Conservation (phyloP, 2,113 vertebrate genomes). For the Haemorhous mexicanus region DNA sequence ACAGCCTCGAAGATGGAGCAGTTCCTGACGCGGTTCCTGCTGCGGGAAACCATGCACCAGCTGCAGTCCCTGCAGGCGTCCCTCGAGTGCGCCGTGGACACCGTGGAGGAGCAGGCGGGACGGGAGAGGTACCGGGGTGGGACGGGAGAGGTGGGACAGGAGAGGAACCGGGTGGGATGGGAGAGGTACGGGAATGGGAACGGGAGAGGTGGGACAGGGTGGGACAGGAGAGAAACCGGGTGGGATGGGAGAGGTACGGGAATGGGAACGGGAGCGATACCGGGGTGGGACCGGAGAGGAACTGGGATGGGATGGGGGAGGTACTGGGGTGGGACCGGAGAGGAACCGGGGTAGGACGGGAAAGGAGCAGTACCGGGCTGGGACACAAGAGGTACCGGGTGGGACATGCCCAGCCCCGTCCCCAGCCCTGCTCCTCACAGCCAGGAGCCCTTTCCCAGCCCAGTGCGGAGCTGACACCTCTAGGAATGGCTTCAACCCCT, state of each 20-base stretch:
- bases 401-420: not conserved
- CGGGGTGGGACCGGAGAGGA: conserved; percentile 3
- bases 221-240: no score
- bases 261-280: no score
- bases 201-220: no score
- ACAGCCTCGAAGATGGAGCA: conserved; percentile 89
- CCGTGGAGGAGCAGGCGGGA: conserved; percentile 86
- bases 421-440: rapidly evolving
- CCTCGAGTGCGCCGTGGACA: conserved; percentile 92
- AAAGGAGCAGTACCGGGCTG: no score
- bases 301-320: not conserved
- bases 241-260: no score
- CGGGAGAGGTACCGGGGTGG: conserved; percentile 64
- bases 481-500: not conserved
- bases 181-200: no score
- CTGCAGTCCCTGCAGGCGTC: conserved; percentile 91
- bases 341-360: no score
- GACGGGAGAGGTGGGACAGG: no score
- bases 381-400: conserved; percentile 70
- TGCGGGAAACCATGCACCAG: conserved; percentile 91
- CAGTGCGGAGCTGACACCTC: rapidly evolving
- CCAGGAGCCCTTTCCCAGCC: not conserved
- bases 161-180: no score
- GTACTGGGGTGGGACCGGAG: not conserved
- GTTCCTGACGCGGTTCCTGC: conserved; percentile 94